Evolutionary conservation across 1,140 invertebrate species (phyloP).

Genomic region (Theocolax elegans): DNA sequence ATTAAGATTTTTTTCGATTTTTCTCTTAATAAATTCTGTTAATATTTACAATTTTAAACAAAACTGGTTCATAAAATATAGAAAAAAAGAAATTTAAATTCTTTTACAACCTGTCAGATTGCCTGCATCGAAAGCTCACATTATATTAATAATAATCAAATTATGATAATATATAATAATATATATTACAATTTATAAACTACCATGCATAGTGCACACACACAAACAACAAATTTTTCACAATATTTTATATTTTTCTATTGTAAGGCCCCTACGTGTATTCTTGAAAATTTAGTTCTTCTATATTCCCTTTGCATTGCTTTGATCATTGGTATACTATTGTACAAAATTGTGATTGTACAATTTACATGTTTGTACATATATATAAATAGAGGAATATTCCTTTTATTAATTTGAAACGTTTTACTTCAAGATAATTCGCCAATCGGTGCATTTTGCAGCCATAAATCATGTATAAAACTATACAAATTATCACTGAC

Average conservation of each 20-base stretch:
- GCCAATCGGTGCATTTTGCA: constrained; percentile 97
- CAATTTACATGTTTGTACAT: constrained; percentile 13
- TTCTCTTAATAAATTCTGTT: too few relatives aligned
- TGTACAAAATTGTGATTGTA: background rate
- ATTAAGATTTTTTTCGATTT: too few relatives aligned
- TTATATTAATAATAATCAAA: too few relatives aligned
- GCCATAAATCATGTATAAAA: constrained; percentile 97
- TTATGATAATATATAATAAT: too few relatives aligned
- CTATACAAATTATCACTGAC: constrained; percentile 94
- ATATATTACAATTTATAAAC: too few relatives aligned
- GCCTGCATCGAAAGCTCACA: too few relatives aligned
- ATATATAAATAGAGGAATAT: background rate
- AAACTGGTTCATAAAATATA: too few relatives aligned
- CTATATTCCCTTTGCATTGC: background rate
- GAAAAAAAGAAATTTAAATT: constrained; percentile 2
- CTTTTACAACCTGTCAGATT: background rate
- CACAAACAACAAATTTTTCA: constrained; percentile 6
- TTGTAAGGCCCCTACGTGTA: constrained; percentile 32
- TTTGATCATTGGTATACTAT: background rate
- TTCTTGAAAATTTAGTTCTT: constrained; percentile 6
- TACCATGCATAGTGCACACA: too few relatives aligned
- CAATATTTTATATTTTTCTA: background rate
- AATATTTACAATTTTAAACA: too few relatives aligned
- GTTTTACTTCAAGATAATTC: constrained; percentile 83
- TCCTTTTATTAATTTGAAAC: background rate